These are phyloP conservation scores for Dunckerocampus dactyliophorus DNA, from an alignment of 2,113 vertebrate genomes.

Conservation along the genomic window DNA sequence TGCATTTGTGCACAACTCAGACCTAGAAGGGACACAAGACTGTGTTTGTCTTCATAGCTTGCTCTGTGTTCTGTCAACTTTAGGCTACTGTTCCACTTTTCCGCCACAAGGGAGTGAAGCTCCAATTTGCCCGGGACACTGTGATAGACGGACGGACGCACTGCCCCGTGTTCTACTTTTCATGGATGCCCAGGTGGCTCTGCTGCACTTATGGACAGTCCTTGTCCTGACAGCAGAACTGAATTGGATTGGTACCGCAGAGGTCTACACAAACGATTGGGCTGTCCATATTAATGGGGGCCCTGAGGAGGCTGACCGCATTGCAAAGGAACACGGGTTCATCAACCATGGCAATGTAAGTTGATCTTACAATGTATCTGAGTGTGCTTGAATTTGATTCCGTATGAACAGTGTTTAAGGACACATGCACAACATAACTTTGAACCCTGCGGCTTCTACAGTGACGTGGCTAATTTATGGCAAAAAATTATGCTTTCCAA, in stretches of 20 bases:
- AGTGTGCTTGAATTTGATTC: background rate
- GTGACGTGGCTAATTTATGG: too few relatives aligned
- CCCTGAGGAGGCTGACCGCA: constrained; percentile 75
- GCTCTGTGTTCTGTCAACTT: constrained; percentile 45
- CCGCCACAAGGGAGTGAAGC: constrained; percentile 53
- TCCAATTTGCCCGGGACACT: constrained; percentile 41
- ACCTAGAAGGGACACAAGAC: background rate
- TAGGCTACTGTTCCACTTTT: constrained; percentile 65
- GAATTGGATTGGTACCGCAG: constrained; percentile 64
- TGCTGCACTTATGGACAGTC: constrained; percentile 75
- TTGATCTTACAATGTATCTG: constrained; percentile 3
- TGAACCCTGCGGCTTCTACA: too few relatives aligned
- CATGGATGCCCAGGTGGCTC: constrained; percentile 73
- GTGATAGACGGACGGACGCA: constrained; percentile 45
- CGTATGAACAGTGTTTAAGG: background rate
- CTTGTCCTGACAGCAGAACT: constrained; percentile 71
- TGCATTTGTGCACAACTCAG: background rate
- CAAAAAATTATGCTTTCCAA: too few relatives aligned
- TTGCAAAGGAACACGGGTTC: constrained; percentile 88
- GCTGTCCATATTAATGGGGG: constrained; percentile 83
- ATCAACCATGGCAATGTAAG: constrained; percentile 86
- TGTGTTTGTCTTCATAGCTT: background rate
- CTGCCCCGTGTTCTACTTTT: constrained; percentile 55
- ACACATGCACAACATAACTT: too few relatives aligned
- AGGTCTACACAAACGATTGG: constrained; percentile 91